Base-by-base conservation (phyloP, 2,797 vertebrate species). In the Hyperoplus lanceolatus region DNA sequence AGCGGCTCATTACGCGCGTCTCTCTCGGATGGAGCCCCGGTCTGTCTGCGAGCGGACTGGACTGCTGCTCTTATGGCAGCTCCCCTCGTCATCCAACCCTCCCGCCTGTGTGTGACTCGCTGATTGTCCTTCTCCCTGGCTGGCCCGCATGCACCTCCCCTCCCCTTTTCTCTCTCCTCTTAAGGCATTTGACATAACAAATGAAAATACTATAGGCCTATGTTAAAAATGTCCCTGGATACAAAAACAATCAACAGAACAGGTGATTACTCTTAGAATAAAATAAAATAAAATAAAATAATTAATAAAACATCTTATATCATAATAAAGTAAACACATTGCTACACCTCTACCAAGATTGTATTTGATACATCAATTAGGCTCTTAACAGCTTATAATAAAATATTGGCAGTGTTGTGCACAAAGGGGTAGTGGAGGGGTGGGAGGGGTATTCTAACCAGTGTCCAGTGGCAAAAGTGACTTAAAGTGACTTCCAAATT, bases 1-100 rank as follows among this genome's bases (percentile, higher is more conserved):
- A 57, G 36, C 54, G 54, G 43, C 15, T 66, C 70, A 51, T 63
- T 65, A 68, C 75, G 67, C 76, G 71, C 43, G 36, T 21, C 56
- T 14, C 54, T 59, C 11, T 55, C 54, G 76, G 50, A 60, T 75
- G 80, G 79, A 82, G 81, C 82, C 78, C 80, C 57, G 69, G 65
- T 29, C 29, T 29, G 29, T 29, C 75, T 80, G 80, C 81, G 83
- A 72, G 51, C 49, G 67, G 76, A 75, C 50, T 51, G 75, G 63
- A 55, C 81, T 68, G 60, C 72, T 59, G 78, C 18, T 73, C 51
- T 13, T 51, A 43, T 79, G 74, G 67, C 86, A 77, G 68, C 56
- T 29, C 63, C 61, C 42, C 64, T 70, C 58, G 39, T 70, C 42
- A 55, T 78, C 63, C 67, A 4, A 11, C 10, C n/a, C 10, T 43